Evolutionary conservation across 2,113 vertebrate genomes (phyloP), one percentile per base, ranked within the genome.

Genomic region (Choloepus hoffmanni): DNA sequence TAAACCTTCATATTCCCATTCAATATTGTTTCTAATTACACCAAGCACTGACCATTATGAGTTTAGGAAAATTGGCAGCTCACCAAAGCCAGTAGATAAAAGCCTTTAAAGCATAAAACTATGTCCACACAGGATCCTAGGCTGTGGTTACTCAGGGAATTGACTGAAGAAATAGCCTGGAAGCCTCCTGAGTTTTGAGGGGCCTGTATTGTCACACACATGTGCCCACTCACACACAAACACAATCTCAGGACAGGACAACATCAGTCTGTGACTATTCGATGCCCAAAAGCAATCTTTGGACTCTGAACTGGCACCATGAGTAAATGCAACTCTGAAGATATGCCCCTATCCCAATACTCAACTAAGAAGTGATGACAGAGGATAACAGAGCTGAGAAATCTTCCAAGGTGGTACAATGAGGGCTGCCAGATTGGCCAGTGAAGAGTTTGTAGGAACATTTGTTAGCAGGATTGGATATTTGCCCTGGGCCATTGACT

Each of bases 11-110:
- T 33, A 68, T 58, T 14, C 33, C 5, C 24, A 74, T 33, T 13
- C 28, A 55, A 58, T 33, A n/a, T 45, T 76, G 36, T 78, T 93
- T 90, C 30, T 81, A 65, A 91, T 77, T 89, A 58, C 19, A 85
- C 18, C 72, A 85, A 24, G 45, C 1, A 82, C 5, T 78, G 86
- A 30, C 12, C 55, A 95, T 19, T 9, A 93, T 33, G 55, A 89
- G 14, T 48, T 78, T 74, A 73, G 43, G 24, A 86, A 94, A 96
- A 86, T 26, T 13, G 21, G 63, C 36, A 91, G 30, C 36, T 86
- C 24, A 79, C 9, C 83, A 40, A 90, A 92, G 26, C 55, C 53
- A 55, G n/a, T 8, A 67, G 13, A 77, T 60, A 53, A 92, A 70
- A 93, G n/a, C 23, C 14, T 89, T 72, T 89, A 68, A 58, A 85